Conservation (phyloP, 2,113 vertebrate species). For the Crotalus helleri region DNA sequence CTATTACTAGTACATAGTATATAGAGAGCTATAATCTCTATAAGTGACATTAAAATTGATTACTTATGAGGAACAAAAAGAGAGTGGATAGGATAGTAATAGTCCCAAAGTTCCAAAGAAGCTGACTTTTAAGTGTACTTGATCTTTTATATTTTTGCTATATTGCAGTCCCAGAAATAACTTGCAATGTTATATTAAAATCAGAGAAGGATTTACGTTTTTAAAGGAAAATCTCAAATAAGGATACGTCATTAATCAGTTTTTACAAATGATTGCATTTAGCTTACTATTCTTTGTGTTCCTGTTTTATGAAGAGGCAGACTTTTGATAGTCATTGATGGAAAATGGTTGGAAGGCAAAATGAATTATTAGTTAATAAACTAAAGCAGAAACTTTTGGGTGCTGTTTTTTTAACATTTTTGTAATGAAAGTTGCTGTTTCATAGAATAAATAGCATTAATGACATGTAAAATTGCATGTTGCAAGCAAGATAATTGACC, state of each 20-base stretch:
- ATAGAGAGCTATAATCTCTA: background rate
- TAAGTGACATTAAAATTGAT: background rate
- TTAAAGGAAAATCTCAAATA: conserved; percentile 56
- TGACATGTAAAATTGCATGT: conserved; percentile 72
- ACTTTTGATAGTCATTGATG: conserved; percentile 60
- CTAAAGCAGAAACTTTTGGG: conserved; percentile 64
- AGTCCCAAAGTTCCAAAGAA: conserved; percentile 61
- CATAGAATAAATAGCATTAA: conserved; percentile 60
- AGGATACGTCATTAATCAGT: conserved; percentile 56
- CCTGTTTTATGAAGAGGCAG: conserved; percentile 48
- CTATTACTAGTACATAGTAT: background rate
- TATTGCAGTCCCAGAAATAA: conserved; percentile 71
- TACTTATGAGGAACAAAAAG: conserved; percentile 55
- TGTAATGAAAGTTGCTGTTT: conserved; percentile 65
- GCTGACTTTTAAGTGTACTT: conserved; percentile 69
- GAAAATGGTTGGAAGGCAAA: conserved; percentile 66
- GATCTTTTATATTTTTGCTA: conserved; percentile 70
- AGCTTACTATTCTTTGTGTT: conserved; percentile 54
- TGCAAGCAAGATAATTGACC: conserved; percentile 59
- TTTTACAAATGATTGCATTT: conserved; percentile 61
- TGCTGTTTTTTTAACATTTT: conserved; percentile 71
- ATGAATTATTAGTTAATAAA: conserved; percentile 59
- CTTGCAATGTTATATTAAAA: conserved; percentile 76
- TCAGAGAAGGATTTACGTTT: conserved; percentile 77
- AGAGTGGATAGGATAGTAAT: conserved; percentile 59